These are phyloP conservation scores for Polypedilum vanderplanki DNA, from an alignment of 1,140 invertebrate species.

Conservation along the genomic window DNA sequence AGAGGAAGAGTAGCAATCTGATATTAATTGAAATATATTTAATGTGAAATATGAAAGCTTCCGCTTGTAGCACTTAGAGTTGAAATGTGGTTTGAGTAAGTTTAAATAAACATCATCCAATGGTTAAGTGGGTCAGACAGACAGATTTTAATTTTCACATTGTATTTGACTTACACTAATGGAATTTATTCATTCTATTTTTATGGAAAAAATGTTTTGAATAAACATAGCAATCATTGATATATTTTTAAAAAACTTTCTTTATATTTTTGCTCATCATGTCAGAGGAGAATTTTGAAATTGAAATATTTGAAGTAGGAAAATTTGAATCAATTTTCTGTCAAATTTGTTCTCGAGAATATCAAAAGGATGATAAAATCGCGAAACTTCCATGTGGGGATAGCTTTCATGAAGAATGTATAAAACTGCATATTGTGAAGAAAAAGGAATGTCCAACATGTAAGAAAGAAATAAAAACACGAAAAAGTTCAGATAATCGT, in stretches of 20 bases:
- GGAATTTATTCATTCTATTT: background rate
- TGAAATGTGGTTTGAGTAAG: background rate
- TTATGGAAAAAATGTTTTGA: background rate
- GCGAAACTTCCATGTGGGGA: too few species aligned
- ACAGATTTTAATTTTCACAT: background rate
- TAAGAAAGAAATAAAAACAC: too few species aligned
- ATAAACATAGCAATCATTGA: background rate
- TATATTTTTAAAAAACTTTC: background rate
- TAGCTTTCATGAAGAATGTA: too few species aligned
- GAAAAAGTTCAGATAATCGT: too few species aligned
- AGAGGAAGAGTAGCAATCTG: background rate
- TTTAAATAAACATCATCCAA: background rate
- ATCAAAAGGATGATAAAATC: too few species aligned
- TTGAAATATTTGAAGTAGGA: too few species aligned
- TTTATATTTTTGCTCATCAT: background rate
- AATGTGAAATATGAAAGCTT: background rate
- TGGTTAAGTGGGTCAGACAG: slow-evolving; percentile 4
- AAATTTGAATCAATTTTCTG: too few species aligned
- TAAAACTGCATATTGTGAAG: too few species aligned
- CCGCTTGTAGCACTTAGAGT: background rate
- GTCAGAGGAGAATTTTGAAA: too few species aligned
- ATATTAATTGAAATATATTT: slow-evolving; percentile 14
- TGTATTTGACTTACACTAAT: background rate
- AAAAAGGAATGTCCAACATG: too few species aligned
- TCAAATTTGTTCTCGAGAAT: too few species aligned